Conservation (phyloP, 2,888 invertebrate genomes). For the Lordiphosa fenestrarum region DNA sequence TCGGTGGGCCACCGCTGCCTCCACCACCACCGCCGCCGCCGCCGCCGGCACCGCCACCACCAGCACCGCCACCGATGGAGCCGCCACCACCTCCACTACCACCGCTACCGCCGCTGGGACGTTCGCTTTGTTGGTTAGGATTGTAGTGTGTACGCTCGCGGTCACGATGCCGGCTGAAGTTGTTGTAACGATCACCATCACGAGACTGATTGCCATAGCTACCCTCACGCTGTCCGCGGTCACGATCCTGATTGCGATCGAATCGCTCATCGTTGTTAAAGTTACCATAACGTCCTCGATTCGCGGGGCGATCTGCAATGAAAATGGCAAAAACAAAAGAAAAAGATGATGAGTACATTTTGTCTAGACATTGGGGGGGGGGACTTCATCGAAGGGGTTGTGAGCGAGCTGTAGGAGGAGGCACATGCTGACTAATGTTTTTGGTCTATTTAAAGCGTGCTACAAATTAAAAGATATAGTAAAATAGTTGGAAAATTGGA, state of each 20-base stretch:
- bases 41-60: slow-evolving; percentile 12
- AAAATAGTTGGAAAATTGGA: too few relatives aligned
- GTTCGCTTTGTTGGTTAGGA: slow-evolving; percentile 65
- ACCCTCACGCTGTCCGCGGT: slow-evolving; percentile 79
- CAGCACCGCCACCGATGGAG: slow-evolving; percentile 1
- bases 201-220: slow-evolving; percentile 77
- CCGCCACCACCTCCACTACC: slow-evolving; percentile 27
- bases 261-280: slow-evolving; percentile 79
- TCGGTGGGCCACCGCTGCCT: slow-evolving; percentile 13
- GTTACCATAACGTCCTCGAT: slow-evolving; percentile 80
- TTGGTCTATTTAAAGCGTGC: slow-evolving; percentile 35
- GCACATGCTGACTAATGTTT: slow-evolving; percentile 34
- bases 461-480: slow-evolving; percentile 4
- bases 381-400: background rate
- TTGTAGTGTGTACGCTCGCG: slow-evolving; percentile 76
- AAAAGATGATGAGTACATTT: background rate
- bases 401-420: slow-evolving; percentile 3
- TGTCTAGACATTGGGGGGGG: too few relatives aligned
- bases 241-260: slow-evolving; percentile 75
- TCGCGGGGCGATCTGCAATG: slow-evolving; percentile 78
- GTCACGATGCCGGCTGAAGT: slow-evolving; percentile 79
- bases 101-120: slow-evolving; percentile 49
- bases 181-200: slow-evolving; percentile 79
- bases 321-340: background rate
- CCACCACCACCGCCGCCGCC: slow-evolving; percentile 6